Evolutionary conservation across 2,888 invertebrate species (phyloP), one percentile per base, ranked within the genome.

Genomic region (Drosophila mettleri): DNA sequence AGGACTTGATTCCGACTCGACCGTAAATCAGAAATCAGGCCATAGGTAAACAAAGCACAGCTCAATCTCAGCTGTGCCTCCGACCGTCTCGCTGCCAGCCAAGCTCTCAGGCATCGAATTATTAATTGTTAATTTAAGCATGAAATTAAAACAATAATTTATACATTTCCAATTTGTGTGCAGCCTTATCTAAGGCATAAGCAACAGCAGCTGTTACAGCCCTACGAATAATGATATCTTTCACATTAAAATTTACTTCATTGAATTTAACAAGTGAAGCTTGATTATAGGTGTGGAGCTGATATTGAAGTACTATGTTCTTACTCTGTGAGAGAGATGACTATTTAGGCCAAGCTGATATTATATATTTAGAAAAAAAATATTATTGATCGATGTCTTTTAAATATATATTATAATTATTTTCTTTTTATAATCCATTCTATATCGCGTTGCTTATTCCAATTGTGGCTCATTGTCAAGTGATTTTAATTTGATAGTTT

Each of bases 111-210:
- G 61, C 67, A 62, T 59, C 71, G 71, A 72, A 78, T 80, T 86
- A 90, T 89, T 85, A 88, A 89, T 89, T 88, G 90, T 81, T 80
- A 78, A 83, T 86, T 88, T 88, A 71, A 88, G 90, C 90, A 81
- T 90, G 89, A 90, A 91, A 90, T 89, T 90, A 88, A 86, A 85
- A 87, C 83, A 84, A 82, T 89, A 80, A 80, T 80, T 80, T 84
- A 63, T 70, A 57, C 53, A 69, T 59, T 67, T 73, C 33, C 31
- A 53, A 61, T 63, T 57, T 66, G 22, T 57, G 64, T 53, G 31
- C 41, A 62, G 59, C 58, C 70, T 66, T 64, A 29, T 54, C 34
- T 14, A 60, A 55, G 48, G 45, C 20, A 52, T 16, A 73, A 62
- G 45, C 39, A 46, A 41, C 33, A 54, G 45, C 69, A 74, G 63